Evolutionary conservation across 2,797 vertebrate species (phyloP).

Genomic region (Periophthalmus magnuspinnatus): DNA sequence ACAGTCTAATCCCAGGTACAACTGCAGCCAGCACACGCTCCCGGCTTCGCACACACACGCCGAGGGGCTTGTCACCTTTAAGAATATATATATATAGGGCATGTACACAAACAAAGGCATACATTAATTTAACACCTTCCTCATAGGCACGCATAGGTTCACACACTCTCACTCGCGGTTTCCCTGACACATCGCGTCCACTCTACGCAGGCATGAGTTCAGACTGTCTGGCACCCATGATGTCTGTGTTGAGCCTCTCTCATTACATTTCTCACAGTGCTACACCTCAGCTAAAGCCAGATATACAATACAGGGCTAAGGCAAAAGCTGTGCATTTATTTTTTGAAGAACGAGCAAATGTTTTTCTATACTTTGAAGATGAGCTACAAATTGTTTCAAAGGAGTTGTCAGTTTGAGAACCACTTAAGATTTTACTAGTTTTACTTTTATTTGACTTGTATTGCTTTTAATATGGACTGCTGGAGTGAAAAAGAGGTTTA

Average conservation of each 20-base stretch:
- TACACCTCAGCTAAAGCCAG: constrained; percentile 27
- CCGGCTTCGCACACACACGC: background rate
- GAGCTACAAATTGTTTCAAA: no score
- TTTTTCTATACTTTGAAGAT: no score
- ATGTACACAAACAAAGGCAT: constrained; percentile 23
- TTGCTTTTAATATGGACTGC: no score
- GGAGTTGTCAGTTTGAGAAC: no score
- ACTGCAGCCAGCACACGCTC: constrained; percentile 2
- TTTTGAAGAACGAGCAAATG: background rate
- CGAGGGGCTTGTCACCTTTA: constrained; percentile 16
- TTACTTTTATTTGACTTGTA: no score
- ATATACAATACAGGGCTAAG: constrained; percentile 8
- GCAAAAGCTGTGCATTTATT: background rate
- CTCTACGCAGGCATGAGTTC: constrained; percentile 38
- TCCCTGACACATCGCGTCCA: constrained; percentile 44
- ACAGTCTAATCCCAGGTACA: constrained; percentile 38
- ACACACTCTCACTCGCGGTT: constrained; percentile 34
- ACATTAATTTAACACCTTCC: constrained; percentile 14
- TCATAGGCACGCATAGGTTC: constrained; percentile 20
- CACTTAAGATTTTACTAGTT: no score
- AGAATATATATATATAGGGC: constrained; percentile 15
- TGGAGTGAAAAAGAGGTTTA: no score
- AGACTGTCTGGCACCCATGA: constrained; percentile 64
- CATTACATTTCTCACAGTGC: constrained; percentile 32
- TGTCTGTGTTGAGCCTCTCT: constrained; percentile 25